Evolutionary conservation across 2,113 vertebrate species (phyloP).

Genomic region (Eublepharis macularius): DNA sequence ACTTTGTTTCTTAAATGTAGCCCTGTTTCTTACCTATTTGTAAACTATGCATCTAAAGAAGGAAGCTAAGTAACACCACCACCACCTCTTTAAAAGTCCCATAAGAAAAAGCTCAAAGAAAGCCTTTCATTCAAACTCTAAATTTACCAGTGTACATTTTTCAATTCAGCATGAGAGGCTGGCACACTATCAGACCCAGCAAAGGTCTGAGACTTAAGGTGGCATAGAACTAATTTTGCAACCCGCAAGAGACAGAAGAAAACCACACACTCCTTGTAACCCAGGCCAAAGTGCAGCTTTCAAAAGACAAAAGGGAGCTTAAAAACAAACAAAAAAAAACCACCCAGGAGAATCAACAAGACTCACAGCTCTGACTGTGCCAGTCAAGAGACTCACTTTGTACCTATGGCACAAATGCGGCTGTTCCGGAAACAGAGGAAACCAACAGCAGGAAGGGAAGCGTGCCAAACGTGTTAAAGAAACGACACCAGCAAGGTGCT

Average conservation of each 20-base stretch:
- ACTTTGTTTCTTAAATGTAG: not conserved
- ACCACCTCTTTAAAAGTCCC: not conserved
- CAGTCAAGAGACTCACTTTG: not conserved
- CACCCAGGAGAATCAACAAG: not conserved
- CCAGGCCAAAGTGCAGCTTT: not conserved
- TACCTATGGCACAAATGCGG: not conserved
- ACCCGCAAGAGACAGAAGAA: not conserved
- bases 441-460: not conserved
- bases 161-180: fast-evolving
- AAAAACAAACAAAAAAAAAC: not conserved
- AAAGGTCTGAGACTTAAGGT: not conserved
- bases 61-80: not conserved
- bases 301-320: not conserved
- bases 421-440: not conserved
- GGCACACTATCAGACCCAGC: not conserved
- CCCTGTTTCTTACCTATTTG: not conserved
- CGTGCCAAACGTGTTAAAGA: not conserved
- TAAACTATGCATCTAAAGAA: not conserved
- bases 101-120: fast-evolving
- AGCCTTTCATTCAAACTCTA: not conserved
- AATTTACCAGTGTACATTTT: not conserved
- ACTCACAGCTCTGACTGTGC: not conserved
- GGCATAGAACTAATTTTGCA: fast-evolving
- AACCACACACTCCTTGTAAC: not conserved
- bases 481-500: not conserved